Evolutionary conservation across 2,888 invertebrate species (phyloP).

Genomic region (Theretra japonica): DNA sequence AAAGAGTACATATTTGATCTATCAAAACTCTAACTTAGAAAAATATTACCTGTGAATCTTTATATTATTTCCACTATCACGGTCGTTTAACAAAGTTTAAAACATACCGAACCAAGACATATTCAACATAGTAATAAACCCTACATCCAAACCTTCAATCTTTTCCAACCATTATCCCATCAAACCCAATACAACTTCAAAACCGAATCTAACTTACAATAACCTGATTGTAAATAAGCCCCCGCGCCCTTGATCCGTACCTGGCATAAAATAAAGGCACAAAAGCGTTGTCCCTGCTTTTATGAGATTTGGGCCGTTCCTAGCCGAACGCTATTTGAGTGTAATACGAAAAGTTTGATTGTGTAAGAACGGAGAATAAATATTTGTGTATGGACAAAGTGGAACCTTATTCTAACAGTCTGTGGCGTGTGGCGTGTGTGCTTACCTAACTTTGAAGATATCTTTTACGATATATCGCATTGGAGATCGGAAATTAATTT

Average conservation of each 20-base stretch:
- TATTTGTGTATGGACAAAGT: background rate
- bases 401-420: background rate
- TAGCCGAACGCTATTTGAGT: slow-evolving; percentile 17
- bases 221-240: background rate
- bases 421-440: background rate
- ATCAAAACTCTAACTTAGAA: too few relatives aligned
- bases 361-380: slow-evolving; percentile 15
- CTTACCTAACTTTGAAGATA: background rate
- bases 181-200: too few relatives aligned
- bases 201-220: too few relatives aligned
- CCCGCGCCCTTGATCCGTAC: background rate
- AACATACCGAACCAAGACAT: too few relatives aligned
- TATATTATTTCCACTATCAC: too few relatives aligned
- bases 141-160: too few relatives aligned
- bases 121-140: too few relatives aligned
- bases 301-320: slow-evolving; percentile 11
- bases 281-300: slow-evolving; percentile 16
- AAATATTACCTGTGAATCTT: too few relatives aligned
- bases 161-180: too few relatives aligned
- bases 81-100: too few relatives aligned
- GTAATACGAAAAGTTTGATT: slow-evolving; percentile 26
- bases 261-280: slow-evolving; percentile 7
- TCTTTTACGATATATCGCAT: background rate
- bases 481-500: too few relatives aligned
- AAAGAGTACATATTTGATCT: too few relatives aligned